Percentiles rank a stretch among this genome's conserved stretches.
phyloP scores from a whole-genome alignment of 2,113 vertebrate species.

The Sapayoa aenigma region DNA sequence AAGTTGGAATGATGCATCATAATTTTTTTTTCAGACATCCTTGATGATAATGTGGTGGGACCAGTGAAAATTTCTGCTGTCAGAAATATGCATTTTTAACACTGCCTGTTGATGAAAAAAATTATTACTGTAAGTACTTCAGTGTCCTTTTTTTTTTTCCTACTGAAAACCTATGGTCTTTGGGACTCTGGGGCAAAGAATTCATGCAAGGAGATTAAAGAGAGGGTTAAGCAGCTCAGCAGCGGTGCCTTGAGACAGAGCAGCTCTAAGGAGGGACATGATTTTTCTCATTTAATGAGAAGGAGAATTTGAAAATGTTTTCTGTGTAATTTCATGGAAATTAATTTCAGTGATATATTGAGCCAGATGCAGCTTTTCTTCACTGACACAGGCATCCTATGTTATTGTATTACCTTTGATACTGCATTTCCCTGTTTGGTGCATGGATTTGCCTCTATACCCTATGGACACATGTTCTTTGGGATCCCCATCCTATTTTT shows the following conservation, averaged over 20 bases:
- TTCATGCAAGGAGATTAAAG: not conserved
- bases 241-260: not conserved
- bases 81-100: not conserved
- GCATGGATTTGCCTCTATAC: not conserved
- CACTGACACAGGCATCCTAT: not conserved
- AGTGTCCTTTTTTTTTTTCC: not conserved
- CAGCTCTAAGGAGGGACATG: not conserved
- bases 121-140: not conserved
- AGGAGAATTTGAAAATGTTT: not conserved
- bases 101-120: not conserved
- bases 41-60: not conserved
- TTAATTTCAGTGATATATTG: not conserved
- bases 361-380: accelerated
- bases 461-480: not conserved
- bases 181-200: not conserved
- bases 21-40: not conserved
- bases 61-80: not conserved
- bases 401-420: accelerated
- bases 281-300: not conserved
- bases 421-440: not conserved
- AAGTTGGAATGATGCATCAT: not conserved
- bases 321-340: not conserved
- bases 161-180: not conserved
- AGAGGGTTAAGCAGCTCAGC: not conserved
- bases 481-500: not conserved